Base-by-base conservation (phyloP, 2,888 invertebrate genomes). In the Notodonta ziczac region DNA sequence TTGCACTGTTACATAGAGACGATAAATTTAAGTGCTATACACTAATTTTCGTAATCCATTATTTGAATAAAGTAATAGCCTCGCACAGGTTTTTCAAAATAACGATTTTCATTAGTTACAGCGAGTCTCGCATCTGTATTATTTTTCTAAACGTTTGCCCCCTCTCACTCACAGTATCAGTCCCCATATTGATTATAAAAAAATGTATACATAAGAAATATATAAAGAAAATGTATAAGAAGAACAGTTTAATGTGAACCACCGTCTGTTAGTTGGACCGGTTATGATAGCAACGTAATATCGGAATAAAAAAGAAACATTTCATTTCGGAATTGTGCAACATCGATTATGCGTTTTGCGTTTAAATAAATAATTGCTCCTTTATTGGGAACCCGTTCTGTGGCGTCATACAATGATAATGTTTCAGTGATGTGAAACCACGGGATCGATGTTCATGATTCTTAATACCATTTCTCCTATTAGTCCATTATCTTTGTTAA, bases 61-160 rank as follows among this genome's bases (percentile, higher is more conserved):
- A 35, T 35, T 24, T 2, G 24, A 24, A 24, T 24, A 24, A 24
- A 24, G n/a, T n/a, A n/a, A n/a, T n/a, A n/a, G n/a, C n/a, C 35
- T 35, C 5, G 4, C 35, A 35, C 35, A 35, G n/a, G n/a, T 5
- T 35, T 35, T 35, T 5, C 63, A 62, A 60, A 62, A 67, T 58
- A 46, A 57, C 40, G 60, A 63, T 60, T 79, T 69, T 81, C 67
- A 73, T 70, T 58, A 61, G 87, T 81, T 87, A 88, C 87, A 88
- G 87, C 70, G 72, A 60, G 67, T 62, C 60, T 67, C 66, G 66
- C 71, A 79, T 77, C 69, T 60, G 69, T 51, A 64, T 66, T 70
- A 73, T 76, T 70, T 79, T 81, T 74, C 69, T 73, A 76, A 73
- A 74, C 69, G 70, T 71, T 69, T 74, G 76, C 58, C 70, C 73